phyloP scores from a whole-genome alignment of 2,888 invertebrate genomes.

The Anagyrus pseudococci region DNA sequence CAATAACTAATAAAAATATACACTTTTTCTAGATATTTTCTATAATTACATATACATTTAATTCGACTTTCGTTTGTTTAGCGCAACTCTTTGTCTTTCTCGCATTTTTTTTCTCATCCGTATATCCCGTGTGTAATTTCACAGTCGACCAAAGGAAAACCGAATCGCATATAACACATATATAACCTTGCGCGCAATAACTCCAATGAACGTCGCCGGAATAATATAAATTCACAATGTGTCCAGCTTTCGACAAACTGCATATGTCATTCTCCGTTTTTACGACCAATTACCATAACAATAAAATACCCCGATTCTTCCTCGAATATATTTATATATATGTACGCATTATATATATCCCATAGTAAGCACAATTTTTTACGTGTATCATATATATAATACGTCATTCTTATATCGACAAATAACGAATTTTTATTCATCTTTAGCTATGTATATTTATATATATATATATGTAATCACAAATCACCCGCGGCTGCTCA shows the following conservation, averaged over 20 bases:
- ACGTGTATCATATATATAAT: slow-evolving; percentile 25
- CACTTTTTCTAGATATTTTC: slow-evolving; percentile 39
- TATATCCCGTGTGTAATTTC: slow-evolving; percentile 18
- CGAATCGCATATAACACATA: too few relatives aligned
- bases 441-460: not conserved
- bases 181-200: too few relatives aligned
- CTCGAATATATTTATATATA: too few relatives aligned
- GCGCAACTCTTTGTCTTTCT: too few relatives aligned
- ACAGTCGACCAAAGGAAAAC: too few relatives aligned
- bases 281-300: slow-evolving; percentile 35
- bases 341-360: slow-evolving; percentile 31
- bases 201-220: too few relatives aligned
- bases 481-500: not conserved
- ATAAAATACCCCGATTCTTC: slow-evolving; percentile 34
- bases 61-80: slow-evolving; percentile 41
- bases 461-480: slow-evolving; percentile 9
- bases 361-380: slow-evolving; percentile 38
- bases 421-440: slow-evolving; percentile 33
- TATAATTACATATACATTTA: slow-evolving; percentile 39
- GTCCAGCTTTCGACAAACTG: slow-evolving; percentile 37
- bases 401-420: slow-evolving; percentile 38
- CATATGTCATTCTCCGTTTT: slow-evolving; percentile 31
- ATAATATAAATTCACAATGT: too few relatives aligned
- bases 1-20: slow-evolving; percentile 41
- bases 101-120: not conserved